Base-by-base conservation (phyloP, 1,140 invertebrate species). In the Coelopa frigida region DNA sequence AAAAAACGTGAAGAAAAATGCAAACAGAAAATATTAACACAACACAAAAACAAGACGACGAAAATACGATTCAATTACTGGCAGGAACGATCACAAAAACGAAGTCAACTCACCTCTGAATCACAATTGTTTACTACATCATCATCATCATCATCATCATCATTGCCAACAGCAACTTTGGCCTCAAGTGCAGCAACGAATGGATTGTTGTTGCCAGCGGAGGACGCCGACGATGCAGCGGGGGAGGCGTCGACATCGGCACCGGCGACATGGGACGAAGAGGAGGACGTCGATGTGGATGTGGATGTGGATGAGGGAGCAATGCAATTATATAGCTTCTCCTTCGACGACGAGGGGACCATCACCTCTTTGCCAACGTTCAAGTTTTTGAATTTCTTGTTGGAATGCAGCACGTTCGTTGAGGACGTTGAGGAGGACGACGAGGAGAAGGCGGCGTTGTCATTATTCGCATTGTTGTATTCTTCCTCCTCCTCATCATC, bases 331-430 rank as follows among this genome's bases (percentile, higher is more conserved):
- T 33, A 43, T 6, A 52, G 56, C 53, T 60, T 66, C 42, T 65
- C 57, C 55, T 61, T 66, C 20, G 59, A 61, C 24, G 62, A 66
- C 23, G 62, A 66, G 38, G 62, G 62, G 53, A 62, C 49, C 62
- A 66, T 66, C 32, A 66, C 56, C 49, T 66, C 62, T 41, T 63
- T 53, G 48, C 58, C 52, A 55, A 66, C 52, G 56, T 66, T 66
- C 44, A 66, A 57, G 54, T 66, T 66, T 58, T 66, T 62, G 43
- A 66, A 66, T 53, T 66, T 66, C 48, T 64, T 66, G 56, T 61
- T 59, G 44, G 11, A 18, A 20, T 15, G 33, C 24, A 32, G 41
- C 3, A 10, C 41, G 14, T 5, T 32, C 21, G 10, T 12, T 12
- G n/a, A 17, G 17, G 38, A 11, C 22, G 20, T n/a, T 3, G 38